Base-by-base conservation (phyloP, 2,888 invertebrate species). In the Heliconius hortense region DNA sequence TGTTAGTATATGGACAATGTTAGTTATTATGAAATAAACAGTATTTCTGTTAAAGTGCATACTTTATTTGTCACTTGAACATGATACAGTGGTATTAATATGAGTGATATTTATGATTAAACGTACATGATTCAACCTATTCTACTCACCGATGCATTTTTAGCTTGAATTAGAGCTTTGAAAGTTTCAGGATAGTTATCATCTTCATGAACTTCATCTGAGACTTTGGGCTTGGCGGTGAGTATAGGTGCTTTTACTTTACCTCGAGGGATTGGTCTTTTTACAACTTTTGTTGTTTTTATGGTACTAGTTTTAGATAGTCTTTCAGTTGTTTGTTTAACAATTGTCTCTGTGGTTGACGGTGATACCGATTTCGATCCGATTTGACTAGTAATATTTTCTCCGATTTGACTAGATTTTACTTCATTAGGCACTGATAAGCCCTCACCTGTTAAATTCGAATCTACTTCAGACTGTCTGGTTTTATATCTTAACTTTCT, bases 181-280 rank as follows among this genome's bases (percentile, higher is more conserved):
- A 95, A 96, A 83, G 94, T 95, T 82, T 94, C 95, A 26, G 96
- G 96, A 86, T 96, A 96, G 82, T 96, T 96, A 83, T 95, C 95
- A 80, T 96, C 95, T 79, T 94, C 95, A 62, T 91, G 89, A 76
- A 95, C 94, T 83, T 96, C 95, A 78, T 94, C 94, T 31, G 91
- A 85, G 48, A 84, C 81, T 78, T 86, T 87, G 56, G 77, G 74
- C 81, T 88, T 88, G 21, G 82, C 77, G 43, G 83, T 80, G 35
- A 78, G 83, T 71, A 71, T 21, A 53, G 84, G 78, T 53, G 88
- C 84, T 73, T 84, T 87, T 48, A 84, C 84, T 80, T 86, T 90
- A 2, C 86, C 83, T 80, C 90, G 84, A 35, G 84, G 78, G 56
- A 90, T 60, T 31, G 92, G 90, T 53, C 91, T 87, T 80, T 88